phyloP scores from a whole-genome alignment of 2,888 invertebrate species.

The Smittia sp. region DNA sequence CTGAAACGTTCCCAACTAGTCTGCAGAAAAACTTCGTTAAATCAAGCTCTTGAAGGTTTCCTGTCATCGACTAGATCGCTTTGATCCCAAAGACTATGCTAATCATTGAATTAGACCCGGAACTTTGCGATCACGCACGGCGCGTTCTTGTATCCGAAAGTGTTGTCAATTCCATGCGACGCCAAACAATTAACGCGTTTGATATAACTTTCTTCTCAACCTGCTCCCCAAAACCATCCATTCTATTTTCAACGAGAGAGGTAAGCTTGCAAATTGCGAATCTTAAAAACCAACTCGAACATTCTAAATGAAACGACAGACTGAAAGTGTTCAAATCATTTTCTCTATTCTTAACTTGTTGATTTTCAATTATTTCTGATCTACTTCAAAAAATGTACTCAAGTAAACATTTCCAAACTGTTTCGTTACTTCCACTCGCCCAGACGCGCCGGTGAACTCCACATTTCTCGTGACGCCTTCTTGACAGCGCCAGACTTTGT shows the following conservation, averaged over 20 bases:
- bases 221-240: too few relatives aligned
- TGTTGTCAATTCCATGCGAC: background rate
- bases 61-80: background rate
- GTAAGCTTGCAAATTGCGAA: too few relatives aligned
- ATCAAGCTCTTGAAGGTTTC: background rate
- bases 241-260: too few relatives aligned
- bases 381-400: slow-evolving; percentile 18
- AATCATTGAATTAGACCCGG: background rate
- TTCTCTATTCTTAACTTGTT: background rate
- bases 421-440: slow-evolving; percentile 19
- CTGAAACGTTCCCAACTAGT: too few relatives aligned
- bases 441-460: slow-evolving; percentile 6
- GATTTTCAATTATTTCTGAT: slow-evolving; percentile 11
- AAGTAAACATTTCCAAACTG: slow-evolving; percentile 18
- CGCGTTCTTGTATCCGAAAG: background rate
- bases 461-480: slow-evolving; percentile 25
- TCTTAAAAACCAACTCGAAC: too few relatives aligned
- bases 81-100: background rate
- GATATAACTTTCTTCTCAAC: background rate
- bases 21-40: too few relatives aligned
- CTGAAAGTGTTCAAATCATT: too few relatives aligned
- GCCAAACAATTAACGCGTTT: background rate
- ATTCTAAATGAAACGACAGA: too few relatives aligned
- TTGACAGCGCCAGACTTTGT: slow-evolving; percentile 9
- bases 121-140: background rate